Evolutionary conservation across 2,888 invertebrate species (phyloP).

Genomic region (Nomada hirtipes): DNA sequence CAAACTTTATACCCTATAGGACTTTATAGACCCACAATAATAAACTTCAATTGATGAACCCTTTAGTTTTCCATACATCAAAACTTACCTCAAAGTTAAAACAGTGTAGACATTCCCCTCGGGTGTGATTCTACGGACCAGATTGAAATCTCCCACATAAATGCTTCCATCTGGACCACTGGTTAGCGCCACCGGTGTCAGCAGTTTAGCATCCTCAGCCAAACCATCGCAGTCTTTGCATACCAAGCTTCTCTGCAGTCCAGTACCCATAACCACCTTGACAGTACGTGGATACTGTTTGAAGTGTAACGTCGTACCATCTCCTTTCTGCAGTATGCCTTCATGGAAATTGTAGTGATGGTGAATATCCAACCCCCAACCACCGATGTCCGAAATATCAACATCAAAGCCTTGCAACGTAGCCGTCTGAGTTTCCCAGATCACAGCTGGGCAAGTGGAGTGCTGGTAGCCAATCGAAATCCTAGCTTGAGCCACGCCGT

Average conservation of each 20-base stretch:
- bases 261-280: constrained; percentile 96
- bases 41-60: background rate
- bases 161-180: constrained; percentile 98
- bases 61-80: background rate
- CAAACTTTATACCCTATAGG: too few species aligned
- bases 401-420: constrained; percentile 98
- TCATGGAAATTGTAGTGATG: constrained; percentile 99
- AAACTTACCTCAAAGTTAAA: constrained; percentile 91
- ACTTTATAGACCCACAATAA: background rate
- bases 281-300: constrained; percentile 96
- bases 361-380: constrained; percentile 99
- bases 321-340: constrained; percentile 98
- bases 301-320: constrained; percentile 97
- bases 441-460: constrained; percentile 92
- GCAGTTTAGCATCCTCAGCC: constrained; percentile 93
- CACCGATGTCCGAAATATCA: constrained; percentile 98
- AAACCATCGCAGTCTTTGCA: constrained; percentile 95
- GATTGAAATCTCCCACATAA: constrained; percentile 98
- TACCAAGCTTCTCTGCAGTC: constrained; percentile 92
- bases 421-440: constrained; percentile 98
- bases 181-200: constrained; percentile 97
- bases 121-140: constrained; percentile 95
- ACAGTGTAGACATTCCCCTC: constrained; percentile 96
- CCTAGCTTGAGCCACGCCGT: constrained; percentile 94
- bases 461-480: constrained; percentile 98